Evolutionary conservation across 2,797 vertebrate species (phyloP).

Genomic region (Sebastes diploproa): DNA sequence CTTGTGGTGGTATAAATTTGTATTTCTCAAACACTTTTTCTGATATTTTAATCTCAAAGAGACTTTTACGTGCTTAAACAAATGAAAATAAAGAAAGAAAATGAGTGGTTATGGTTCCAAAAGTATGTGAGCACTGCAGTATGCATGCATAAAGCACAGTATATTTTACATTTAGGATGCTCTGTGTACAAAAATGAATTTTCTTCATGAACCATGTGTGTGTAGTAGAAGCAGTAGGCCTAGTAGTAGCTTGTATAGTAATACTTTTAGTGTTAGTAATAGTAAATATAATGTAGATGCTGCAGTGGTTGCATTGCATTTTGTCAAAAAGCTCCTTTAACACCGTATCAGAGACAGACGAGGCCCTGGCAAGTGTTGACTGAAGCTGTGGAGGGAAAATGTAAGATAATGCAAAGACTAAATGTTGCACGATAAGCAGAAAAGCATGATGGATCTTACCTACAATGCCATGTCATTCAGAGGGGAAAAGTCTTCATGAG

Average conservation of each 20-base stretch:
- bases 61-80: background rate
- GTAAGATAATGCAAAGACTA: slow-evolving; percentile 24
- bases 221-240: background rate
- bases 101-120: background rate
- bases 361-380: slow-evolving; percentile 6
- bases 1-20: background rate
- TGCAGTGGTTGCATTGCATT: slow-evolving; percentile 4
- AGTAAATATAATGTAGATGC: background rate
- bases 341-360: background rate
- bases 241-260: background rate
- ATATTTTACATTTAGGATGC: background rate
- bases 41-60: background rate
- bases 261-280: background rate
- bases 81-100: background rate
- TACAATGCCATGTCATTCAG: slow-evolving; percentile 50
- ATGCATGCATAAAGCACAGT: background rate
- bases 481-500: background rate
- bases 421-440: background rate
- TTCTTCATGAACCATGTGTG: background rate
- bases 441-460: slow-evolving; percentile 50
- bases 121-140: background rate
- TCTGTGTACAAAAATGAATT: background rate
- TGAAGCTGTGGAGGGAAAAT: slow-evolving; percentile 24
- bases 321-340: slow-evolving; percentile 2
- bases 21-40: background rate